Evolutionary conservation across 2,888 invertebrate genomes (phyloP).

Genomic region (Sabatieria punctata): DNA sequence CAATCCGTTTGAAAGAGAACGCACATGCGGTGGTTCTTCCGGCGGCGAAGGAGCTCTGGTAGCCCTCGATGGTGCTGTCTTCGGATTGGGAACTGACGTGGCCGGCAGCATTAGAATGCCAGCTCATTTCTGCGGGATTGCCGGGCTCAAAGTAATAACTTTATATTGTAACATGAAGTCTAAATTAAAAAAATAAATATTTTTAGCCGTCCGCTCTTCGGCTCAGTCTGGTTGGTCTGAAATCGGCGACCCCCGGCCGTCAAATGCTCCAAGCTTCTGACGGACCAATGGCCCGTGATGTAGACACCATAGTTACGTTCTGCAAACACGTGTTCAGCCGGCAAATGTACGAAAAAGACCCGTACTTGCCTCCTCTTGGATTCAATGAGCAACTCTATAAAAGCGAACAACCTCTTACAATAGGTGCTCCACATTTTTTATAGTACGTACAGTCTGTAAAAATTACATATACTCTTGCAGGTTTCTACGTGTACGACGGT

Average conservation of each 20-base stretch:
- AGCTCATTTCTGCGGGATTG: constrained; percentile 34
- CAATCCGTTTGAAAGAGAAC: constrained; percentile 27
- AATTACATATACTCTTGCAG: too few species aligned
- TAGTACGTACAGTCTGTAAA: too few species aligned
- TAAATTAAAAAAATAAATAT: too few species aligned
- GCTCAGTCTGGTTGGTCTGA: constrained; percentile 3
- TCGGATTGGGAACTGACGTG: constrained; percentile 34
- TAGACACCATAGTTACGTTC: constrained; percentile 19
- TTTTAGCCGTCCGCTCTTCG: constrained; percentile 27
- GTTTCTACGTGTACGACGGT: constrained; percentile 21
- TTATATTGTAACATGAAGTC: too few species aligned
- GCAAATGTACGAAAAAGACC: constrained; percentile 27
- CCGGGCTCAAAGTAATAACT: constrained; percentile 21
- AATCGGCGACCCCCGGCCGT: constrained; percentile 3
- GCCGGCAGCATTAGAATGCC: constrained; percentile 36
- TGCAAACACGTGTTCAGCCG: background rate
- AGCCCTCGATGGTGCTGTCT: constrained; percentile 31
- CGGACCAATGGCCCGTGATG: constrained; percentile 31
- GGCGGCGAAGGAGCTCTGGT: constrained; percentile 34
- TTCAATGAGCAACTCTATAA: too few species aligned
- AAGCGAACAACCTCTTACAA: too few species aligned
- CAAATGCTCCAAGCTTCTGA: background rate
- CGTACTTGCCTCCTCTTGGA: constrained; percentile 22
- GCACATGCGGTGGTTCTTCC: constrained; percentile 33
- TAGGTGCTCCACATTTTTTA: too few species aligned